phyloP scores from a whole-genome alignment of 2,797 vertebrate species.

The Ctenopoma kingsleyae region DNA sequence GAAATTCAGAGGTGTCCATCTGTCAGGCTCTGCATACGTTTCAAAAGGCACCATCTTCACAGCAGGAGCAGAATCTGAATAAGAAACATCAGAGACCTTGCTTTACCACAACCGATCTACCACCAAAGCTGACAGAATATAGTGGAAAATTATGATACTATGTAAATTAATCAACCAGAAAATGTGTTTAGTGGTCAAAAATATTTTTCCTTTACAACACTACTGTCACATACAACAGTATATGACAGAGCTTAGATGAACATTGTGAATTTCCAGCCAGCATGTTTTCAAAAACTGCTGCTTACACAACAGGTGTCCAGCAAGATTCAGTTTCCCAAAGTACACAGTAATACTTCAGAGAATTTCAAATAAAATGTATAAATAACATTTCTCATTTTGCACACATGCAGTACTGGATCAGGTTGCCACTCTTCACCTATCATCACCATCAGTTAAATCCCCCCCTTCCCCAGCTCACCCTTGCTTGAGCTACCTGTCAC shows the following conservation, averaged over 20 bases:
- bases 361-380: not conserved
- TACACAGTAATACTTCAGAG: not conserved
- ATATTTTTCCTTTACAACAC: slow-evolving; percentile 14
- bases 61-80: slow-evolving; percentile 7
- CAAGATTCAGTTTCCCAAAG: not conserved
- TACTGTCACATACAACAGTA: not conserved
- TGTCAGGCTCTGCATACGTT: slow-evolving; percentile 7
- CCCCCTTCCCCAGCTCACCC: slow-evolving; percentile 6
- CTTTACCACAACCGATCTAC: not conserved
- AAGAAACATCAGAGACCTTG: not conserved
- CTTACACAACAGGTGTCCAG: slow-evolving; percentile 11
- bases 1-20: slow-evolving; percentile 37
- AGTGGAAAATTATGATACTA: slow-evolving; percentile 1
- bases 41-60: slow-evolving; percentile 7
- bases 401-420: not conserved
- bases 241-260: slow-evolving; percentile 7
- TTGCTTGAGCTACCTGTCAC: slow-evolving; percentile 61
- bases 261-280: not conserved
- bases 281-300: not conserved
- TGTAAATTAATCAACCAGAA: slow-evolving; percentile 3
- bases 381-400: not conserved
- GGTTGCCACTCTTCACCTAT: slow-evolving; percentile 21
- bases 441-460: slow-evolving; percentile 31
- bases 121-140: not conserved
- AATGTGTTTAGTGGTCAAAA: slow-evolving; percentile 2